A percentile compares a stretch with the other conserved stretches of the same genome.
Evolutionary conservation across 2,113 vertebrate species (phyloP).

Genomic region (Pleuronectes platessa): DNA sequence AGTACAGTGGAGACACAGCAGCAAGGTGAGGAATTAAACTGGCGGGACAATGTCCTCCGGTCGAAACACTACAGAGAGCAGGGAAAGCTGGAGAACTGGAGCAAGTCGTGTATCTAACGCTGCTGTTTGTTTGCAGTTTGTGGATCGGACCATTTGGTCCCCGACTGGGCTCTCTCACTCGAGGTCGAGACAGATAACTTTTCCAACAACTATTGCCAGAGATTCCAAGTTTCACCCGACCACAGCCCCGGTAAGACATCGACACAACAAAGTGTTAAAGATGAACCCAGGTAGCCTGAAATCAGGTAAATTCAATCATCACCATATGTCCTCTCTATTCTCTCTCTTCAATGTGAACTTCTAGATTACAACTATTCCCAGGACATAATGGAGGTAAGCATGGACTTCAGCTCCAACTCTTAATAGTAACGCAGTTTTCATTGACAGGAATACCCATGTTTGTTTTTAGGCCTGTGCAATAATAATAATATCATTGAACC

Average conservation of each 20-base stretch:
- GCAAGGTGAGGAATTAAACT: slow-evolving; percentile 77
- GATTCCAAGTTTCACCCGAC: slow-evolving; percentile 80
- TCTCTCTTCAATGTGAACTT: slow-evolving; percentile 17
- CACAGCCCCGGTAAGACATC: slow-evolving; percentile 68
- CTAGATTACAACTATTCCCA: slow-evolving; percentile 49
- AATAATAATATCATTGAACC: slow-evolving; percentile 2
- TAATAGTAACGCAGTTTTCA: slow-evolving; percentile 62
- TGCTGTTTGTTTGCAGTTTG: neutral
- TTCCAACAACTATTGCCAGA: slow-evolving; percentile 2
- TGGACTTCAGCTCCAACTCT: neutral
- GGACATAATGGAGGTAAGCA: slow-evolving; percentile 79
- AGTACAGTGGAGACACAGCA: slow-evolving; percentile 74
- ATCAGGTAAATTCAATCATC: neutral
- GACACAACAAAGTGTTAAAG: neutral
- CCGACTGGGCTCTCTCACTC: slow-evolving; percentile 52
- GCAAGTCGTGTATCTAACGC: neutral
- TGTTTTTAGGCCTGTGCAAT: slow-evolving; percentile 43
- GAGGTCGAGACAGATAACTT: slow-evolving; percentile 55
- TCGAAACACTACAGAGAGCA: too few species aligned
- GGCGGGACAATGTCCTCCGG: too few species aligned
- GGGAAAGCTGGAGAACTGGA: neutral
- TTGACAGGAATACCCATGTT: slow-evolving; percentile 75
- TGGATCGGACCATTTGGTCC: neutral
- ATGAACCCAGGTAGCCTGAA: neutral
- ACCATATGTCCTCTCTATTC: neutral